These are phyloP conservation scores for Ptilonorhynchus violaceus DNA, from an alignment of 2,113 vertebrate genomes.

Conservation along the genomic window DNA sequence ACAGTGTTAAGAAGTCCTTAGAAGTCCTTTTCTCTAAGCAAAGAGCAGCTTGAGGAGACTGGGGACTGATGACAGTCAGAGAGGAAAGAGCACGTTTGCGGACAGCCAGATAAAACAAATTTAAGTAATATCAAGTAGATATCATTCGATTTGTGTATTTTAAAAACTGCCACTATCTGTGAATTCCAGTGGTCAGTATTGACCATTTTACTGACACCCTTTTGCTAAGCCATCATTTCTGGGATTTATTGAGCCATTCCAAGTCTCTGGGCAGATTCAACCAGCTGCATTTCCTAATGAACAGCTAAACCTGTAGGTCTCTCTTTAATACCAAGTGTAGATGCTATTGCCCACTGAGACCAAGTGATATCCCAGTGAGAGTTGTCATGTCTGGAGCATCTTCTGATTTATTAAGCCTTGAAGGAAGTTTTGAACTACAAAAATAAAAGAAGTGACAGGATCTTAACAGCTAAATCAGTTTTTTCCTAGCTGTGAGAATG, in stretches of 20 bases:
- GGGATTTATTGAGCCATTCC: background rate
- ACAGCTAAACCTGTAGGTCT: background rate
- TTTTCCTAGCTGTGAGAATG: background rate
- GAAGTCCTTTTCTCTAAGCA: background rate
- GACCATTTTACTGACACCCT: background rate
- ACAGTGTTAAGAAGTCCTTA: background rate
- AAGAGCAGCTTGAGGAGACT: background rate
- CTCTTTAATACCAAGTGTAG: background rate
- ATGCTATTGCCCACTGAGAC: background rate
- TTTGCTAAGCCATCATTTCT: background rate
- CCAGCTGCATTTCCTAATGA: background rate
- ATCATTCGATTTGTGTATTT: background rate
- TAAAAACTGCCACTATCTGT: background rate
- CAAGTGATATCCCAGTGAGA: background rate
- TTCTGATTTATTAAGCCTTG: background rate
- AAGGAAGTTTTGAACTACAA: background rate
- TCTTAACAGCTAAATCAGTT: background rate
- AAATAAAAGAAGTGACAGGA: background rate
- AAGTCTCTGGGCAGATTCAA: background rate
- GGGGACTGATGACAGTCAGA: background rate
- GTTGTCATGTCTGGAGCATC: background rate
- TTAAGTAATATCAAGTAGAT: background rate
- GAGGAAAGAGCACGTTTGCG: background rate
- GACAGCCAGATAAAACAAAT: background rate
- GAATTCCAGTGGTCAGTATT: background rate